Base-by-base conservation (phyloP, 2,113 vertebrate species). In the Dipodomys ordii region DNA sequence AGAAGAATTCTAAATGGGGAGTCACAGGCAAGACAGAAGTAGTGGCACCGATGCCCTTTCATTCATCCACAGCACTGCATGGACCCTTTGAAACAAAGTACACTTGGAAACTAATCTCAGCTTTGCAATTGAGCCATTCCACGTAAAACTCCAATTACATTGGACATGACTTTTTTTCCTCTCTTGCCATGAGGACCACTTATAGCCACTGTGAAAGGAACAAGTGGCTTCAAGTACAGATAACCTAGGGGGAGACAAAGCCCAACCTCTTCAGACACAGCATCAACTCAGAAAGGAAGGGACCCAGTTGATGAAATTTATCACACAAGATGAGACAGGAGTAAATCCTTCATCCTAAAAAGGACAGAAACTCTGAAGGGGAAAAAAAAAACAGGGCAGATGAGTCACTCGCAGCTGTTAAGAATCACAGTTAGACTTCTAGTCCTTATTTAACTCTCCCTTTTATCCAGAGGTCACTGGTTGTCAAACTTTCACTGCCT, bases 321-420 rank as follows among this genome's bases (percentile, higher is more conserved):
- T 96, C 95, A 77, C 62, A 73, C 85, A 49, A 57, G 92, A 92
- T 76, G 62, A 44, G 74, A 93, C 35, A 4, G 0, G 11, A 84
- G 67, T 90, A 94, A 96, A 92, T 96, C 97, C 82, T 96, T 97
- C 85, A 73, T 92, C 97, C 96, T 97, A 97, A 97, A 97, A 97
- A 97, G 97, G 97, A 86, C 93, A 96, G 94, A 96, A 95, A 92
- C 82, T 87, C 93, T 68, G 90, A 88, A 93, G 46, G 85, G 95
- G 53, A 4, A 16, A 16, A 16, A 81, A 90, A 67, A 87, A 82
- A 83, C 89, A 77, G 71, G 32, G 93, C 79, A 79, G 95, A 91
- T 97, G 97, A 97, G 94, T 97, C 97, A 97, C 93, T 46, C 35
- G 95, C 96, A 97, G 97, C 96, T 96, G 96, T 83, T 96, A 90